Evolutionary conservation across 2,797 vertebrate species (phyloP).

Genomic region (Tinamus major): DNA sequence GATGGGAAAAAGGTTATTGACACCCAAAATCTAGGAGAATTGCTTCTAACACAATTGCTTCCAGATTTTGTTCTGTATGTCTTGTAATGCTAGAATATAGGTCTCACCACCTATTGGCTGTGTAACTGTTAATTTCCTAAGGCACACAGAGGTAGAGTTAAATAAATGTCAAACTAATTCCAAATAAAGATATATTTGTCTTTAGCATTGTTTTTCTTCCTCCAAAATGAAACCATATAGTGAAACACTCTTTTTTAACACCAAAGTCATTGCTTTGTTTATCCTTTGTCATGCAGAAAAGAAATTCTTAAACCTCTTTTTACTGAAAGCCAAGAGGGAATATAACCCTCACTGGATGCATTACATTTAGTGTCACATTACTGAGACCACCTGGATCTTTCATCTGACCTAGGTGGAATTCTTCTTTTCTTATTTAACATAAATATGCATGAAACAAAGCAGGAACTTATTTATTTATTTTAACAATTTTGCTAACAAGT

Average conservation of each 20-base stretch:
- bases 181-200: neutral
- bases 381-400: neutral
- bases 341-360: too few species aligned
- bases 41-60: neutral
- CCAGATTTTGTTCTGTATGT: neutral
- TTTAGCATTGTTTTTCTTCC: neutral
- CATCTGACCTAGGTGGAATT: neutral
- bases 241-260: neutral
- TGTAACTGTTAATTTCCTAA: neutral
- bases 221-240: neutral
- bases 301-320: neutral
- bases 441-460: neutral
- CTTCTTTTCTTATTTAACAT: neutral
- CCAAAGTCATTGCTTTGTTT: neutral
- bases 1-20: neutral
- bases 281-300: neutral
- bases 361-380: neutral
- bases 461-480: neutral
- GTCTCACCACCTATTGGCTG: neutral
- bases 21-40: neutral
- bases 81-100: neutral
- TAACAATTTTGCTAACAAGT: neutral
- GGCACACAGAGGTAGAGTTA: neutral
- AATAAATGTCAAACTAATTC: constrained; percentile 1
- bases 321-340: neutral